These are phyloP conservation scores for Parthenolecanium corni DNA, from an alignment of 2,888 invertebrate genomes.

Conservation along the genomic window DNA sequence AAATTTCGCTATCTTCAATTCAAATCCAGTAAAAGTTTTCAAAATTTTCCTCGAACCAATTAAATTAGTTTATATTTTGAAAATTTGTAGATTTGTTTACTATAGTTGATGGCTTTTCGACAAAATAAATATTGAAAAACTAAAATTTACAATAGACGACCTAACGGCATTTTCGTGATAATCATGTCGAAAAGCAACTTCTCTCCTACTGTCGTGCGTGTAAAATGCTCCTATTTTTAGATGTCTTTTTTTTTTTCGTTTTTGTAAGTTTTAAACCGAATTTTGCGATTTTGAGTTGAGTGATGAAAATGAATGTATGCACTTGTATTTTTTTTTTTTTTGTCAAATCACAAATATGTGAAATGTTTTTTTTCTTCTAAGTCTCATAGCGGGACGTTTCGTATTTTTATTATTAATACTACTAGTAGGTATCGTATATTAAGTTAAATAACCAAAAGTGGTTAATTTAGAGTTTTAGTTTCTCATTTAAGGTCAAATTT, in stretches of 20 bases:
- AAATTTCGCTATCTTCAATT: too few species aligned
- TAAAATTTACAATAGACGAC: too few species aligned
- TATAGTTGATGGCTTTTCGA: too few species aligned
- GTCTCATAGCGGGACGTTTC: conserved; percentile 26
- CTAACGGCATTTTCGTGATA: too few species aligned
- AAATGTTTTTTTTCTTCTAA: conserved; percentile 19
- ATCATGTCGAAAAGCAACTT: too few species aligned
- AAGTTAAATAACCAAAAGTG: conserved; percentile 28
- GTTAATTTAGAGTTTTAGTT: conserved; percentile 23
- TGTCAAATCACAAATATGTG: conserved; percentile 19
- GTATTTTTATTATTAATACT: conserved; percentile 24
- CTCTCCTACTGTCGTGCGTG: neutral
- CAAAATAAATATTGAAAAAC: too few species aligned
- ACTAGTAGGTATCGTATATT: conserved; percentile 21
- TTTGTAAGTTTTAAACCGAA: conserved; percentile 16
- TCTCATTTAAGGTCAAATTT: conserved; percentile 17
- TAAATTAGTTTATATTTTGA: too few species aligned
- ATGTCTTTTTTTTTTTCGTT: conserved; percentile 5
- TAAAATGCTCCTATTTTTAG: conserved; percentile 19
- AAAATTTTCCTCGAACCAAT: too few species aligned
- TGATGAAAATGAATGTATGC: conserved; percentile 23
- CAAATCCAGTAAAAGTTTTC: too few species aligned
- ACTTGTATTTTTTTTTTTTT: conserved; percentile 19
- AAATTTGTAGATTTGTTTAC: too few species aligned
- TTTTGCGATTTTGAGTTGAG: conserved; percentile 21